Percentiles rank a stretch among this genome's conserved stretches.
These are phyloP conservation scores for Yasuhikotakia modesta DNA, from an alignment of 2,797 vertebrate species.

Conservation along the genomic window DNA sequence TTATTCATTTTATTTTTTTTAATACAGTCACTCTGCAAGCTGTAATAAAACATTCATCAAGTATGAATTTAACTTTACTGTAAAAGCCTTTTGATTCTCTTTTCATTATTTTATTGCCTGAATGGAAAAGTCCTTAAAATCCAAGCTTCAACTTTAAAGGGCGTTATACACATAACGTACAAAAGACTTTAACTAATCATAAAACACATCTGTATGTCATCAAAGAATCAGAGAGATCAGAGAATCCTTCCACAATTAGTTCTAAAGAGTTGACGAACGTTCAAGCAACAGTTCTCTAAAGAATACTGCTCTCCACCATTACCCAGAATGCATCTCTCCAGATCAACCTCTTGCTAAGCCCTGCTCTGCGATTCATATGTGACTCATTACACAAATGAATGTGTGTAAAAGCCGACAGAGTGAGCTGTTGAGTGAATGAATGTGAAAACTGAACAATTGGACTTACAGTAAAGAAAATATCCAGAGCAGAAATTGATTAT, in stretches of 20 bases:
- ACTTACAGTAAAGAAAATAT: background rate
- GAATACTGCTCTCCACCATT: slow-evolving; percentile 46
- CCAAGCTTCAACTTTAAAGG: background rate
- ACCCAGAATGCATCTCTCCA: slow-evolving; percentile 51
- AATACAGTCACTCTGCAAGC: background rate
- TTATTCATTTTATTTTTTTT: too few relatives aligned
- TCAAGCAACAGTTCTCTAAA: slow-evolving; percentile 47
- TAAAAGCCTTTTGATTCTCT: background rate
- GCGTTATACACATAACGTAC: background rate
- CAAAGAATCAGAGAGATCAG: too few relatives aligned
- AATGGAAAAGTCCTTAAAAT: slow-evolving; percentile 10
- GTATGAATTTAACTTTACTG: background rate
- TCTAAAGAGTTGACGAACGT: slow-evolving; percentile 48
- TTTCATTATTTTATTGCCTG: background rate
- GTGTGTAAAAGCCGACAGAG: background rate
- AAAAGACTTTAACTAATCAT: slow-evolving; percentile 30
- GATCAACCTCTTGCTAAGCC: slow-evolving; percentile 14
- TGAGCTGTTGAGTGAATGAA: slow-evolving; percentile 15
- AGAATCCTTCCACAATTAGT: slow-evolving; percentile 28
- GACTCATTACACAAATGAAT: slow-evolving; percentile 21
- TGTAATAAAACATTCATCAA: background rate
- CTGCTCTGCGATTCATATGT: slow-evolving; percentile 36
- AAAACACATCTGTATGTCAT: slow-evolving; percentile 48
- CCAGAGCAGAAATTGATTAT: slow-evolving; percentile 3
- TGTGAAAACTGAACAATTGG: background rate